A percentile compares a stretch with the other conserved stretches of the same genome.
These are phyloP conservation scores for Criorhina ranunculi DNA, from an alignment of 2,888 invertebrate genomes.

Conservation along the genomic window DNA sequence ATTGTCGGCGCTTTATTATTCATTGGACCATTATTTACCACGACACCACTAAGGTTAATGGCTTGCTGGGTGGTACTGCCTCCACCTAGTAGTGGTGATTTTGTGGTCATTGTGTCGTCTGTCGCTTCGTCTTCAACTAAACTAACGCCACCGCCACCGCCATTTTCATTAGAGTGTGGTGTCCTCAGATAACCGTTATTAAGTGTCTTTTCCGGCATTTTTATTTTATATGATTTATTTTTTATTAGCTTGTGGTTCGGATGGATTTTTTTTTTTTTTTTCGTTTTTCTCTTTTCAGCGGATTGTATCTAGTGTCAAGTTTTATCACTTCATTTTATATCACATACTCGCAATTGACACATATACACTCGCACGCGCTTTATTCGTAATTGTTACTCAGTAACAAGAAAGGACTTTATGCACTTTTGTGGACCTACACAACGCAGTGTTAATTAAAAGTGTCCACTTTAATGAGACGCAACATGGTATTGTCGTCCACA, in stretches of 20 bases:
- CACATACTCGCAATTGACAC: conserved; percentile 34
- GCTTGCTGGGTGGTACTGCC: conserved; percentile 67
- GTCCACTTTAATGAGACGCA: conserved; percentile 73
- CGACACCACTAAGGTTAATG: conserved; percentile 57
- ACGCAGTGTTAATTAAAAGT: conserved; percentile 73
- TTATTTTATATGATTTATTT: conserved; percentile 66
- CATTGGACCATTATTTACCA: conserved; percentile 67
- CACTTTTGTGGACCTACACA: conserved; percentile 46
- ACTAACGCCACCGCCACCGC: conserved; percentile 51
- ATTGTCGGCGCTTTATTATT: conserved; percentile 82
- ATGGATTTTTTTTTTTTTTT: conserved; percentile 19
- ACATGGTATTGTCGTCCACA: conserved; percentile 56
- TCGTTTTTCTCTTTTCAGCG: conserved; percentile 5
- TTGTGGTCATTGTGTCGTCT: conserved; percentile 72
- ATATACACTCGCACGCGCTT: conserved; percentile 16
- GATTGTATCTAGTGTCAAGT: conserved; percentile 31
- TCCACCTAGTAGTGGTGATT: conserved; percentile 74
- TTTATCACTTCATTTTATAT: conserved; percentile 65
- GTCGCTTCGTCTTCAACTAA: conserved; percentile 78
- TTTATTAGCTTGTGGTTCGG: conserved; percentile 36
- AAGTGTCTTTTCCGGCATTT: conserved; percentile 80
- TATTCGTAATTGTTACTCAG: conserved; percentile 1
- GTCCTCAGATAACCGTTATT: conserved; percentile 84
- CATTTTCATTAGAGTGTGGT: conserved; percentile 77
- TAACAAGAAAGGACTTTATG: conserved; percentile 42